phyloP scores from a whole-genome alignment of 2,888 invertebrate genomes.

The Andrena haemorrhoa region DNA sequence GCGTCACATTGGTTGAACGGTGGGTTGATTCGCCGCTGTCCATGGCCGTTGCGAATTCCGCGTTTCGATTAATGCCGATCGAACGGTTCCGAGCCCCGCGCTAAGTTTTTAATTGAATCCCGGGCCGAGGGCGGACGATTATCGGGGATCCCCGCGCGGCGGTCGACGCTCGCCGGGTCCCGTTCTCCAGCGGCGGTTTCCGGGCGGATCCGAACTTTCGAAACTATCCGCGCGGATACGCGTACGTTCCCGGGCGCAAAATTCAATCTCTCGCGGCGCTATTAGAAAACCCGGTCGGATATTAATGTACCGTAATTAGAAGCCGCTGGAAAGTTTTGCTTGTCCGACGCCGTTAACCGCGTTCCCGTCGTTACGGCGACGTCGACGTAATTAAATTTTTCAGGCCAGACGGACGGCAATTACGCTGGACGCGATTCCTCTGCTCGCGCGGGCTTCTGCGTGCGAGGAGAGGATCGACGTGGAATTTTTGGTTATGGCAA shows the following conservation, averaged over 20 bases:
- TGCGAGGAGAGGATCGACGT: background rate
- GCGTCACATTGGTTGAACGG: background rate
- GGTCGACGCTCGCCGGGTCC: conserved; percentile 3
- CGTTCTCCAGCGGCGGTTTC: conserved; percentile 5
- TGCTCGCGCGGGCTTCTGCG: background rate
- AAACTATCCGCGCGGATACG: background rate
- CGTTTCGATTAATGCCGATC: background rate
- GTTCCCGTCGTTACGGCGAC: conserved; percentile 41
- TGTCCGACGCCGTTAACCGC: conserved; percentile 37
- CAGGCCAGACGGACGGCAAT: conserved; percentile 42
- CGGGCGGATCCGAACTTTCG: background rate
- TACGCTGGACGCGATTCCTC: conserved; percentile 26
- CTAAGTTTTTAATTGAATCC: conserved; percentile 28
- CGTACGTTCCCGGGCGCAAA: conserved; percentile 47
- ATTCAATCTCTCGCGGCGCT: conserved; percentile 47
- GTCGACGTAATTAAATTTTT: conserved; percentile 58
- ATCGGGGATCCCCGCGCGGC: background rate
- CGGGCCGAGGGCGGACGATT: conserved; percentile 9
- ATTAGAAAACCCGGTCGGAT: conserved; percentile 42
- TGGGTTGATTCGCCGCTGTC: background rate
- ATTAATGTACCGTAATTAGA: conserved; percentile 60
- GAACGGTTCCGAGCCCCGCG: background rate
- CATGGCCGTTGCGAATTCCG: background rate
- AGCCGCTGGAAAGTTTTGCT: conserved; percentile 47
- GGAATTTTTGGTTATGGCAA: background rate